These are phyloP conservation scores for Sorex maritimensis DNA, from an alignment of 2,797 vertebrate genomes.

Conservation along the genomic window DNA sequence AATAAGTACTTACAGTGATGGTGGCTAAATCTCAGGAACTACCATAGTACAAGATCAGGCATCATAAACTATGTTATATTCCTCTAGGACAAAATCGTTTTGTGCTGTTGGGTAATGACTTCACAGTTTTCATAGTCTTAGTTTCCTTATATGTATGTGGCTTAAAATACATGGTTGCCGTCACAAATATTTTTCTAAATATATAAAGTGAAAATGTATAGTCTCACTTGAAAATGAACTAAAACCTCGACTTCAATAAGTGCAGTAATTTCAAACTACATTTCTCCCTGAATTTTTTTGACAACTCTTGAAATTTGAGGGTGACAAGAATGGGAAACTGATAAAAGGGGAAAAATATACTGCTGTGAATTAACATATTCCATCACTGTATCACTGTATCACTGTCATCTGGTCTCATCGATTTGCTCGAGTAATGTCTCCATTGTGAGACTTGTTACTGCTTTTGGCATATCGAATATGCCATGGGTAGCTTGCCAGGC, in stretches of 20 bases:
- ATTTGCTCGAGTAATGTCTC: too few relatives aligned
- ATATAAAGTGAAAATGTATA: slow-evolving; percentile 12
- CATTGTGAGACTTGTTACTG: too few relatives aligned
- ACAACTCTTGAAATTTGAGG: neutral
- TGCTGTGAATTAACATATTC: neutral
- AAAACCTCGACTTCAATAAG: neutral
- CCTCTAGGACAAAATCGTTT: neutral
- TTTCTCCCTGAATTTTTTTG: neutral
- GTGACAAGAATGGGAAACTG: neutral
- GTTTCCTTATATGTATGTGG: neutral
- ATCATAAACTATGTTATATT: neutral
- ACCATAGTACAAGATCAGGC: neutral
- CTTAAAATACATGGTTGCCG: slow-evolving; percentile 1
- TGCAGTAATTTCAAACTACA: neutral
- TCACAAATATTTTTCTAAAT: neutral
- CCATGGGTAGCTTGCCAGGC: too few relatives aligned
- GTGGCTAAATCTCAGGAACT: neutral
- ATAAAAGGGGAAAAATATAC: fast-evolving
- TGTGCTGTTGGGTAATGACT: neutral
- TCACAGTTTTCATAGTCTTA: neutral
- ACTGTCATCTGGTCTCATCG: too few relatives aligned
- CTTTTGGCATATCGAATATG: too few relatives aligned
- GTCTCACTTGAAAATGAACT: neutral
- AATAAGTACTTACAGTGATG: neutral
- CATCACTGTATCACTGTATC: too few relatives aligned